Base-by-base conservation (phyloP, 2,113 vertebrate genomes). In the Promerops cafer region DNA sequence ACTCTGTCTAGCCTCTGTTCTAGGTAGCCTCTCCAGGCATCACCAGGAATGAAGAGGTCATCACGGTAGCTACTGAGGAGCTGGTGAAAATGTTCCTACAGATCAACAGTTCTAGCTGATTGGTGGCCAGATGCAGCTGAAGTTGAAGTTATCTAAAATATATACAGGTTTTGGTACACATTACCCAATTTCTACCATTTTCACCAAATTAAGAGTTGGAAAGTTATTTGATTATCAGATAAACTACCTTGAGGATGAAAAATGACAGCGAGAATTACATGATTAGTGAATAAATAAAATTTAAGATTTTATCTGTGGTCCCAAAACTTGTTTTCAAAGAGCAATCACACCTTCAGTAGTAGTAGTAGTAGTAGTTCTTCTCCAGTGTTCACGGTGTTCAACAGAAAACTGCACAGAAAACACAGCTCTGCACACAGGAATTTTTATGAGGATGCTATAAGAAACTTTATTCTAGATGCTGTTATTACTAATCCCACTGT, bases 101-200 rank as follows among this genome's bases (percentile, higher is more conserved):
- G 24, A 70, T 78, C 40, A 85, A 24, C 7, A 35, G 9, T 10
- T 56, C 39, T 64, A 59, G 60, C n/a, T 86, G 49, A 89, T 13
- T 11, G 27, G 16, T 30, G 37, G n/a, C 28, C 60, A 71, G 68
- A 52, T 84, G 74, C 60, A 63, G 33, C 26, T 59, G 27, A 52
- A 81, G 52, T 24, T 68, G 17, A 57, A 70, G 23, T 50, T 89
- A 26, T 14, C 16, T 76, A 30, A 88, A 77, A 53, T 77, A 61
- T 1, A 1, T 3, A 33, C 0, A 3, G 19, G 30, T 66, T 90
- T 88, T 39, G 13, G 56, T 45, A 66, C 1, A 11, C 4, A 8
- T 59, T n/a, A 49, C 33, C 7, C 13, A 15, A 13, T 85, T 90
- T 86, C 57, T 61, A 64, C 23, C 14, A 28, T 83, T 88, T 76